phyloP scores from a whole-genome alignment of 2,113 vertebrate species.

The Catagonus wagneri region DNA sequence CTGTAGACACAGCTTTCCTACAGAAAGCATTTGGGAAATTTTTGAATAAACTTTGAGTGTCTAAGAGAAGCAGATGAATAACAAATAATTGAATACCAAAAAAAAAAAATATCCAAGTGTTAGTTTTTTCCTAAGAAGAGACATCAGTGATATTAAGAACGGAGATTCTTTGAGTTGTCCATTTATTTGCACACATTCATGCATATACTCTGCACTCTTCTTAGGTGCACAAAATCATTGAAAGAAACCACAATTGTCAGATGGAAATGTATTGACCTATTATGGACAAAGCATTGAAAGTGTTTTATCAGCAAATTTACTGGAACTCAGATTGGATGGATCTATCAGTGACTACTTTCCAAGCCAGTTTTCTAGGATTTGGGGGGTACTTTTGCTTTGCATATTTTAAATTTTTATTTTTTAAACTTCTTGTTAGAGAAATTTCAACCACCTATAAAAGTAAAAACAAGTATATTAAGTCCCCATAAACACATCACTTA shows the following conservation, averaged over 20 bases:
- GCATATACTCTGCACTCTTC: background rate
- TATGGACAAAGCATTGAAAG: background rate
- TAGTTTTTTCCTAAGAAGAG: background rate
- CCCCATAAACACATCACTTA: background rate
- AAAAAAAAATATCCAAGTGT: background rate
- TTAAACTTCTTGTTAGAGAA: background rate
- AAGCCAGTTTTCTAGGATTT: background rate
- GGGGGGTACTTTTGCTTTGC: background rate
- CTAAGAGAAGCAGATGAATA: constrained; percentile 39
- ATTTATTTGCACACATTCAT: background rate
- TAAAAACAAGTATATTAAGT: background rate
- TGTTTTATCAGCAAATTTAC: background rate
- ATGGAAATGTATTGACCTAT: background rate
- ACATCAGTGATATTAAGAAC: background rate
- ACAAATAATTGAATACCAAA: background rate
- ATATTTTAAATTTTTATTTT: constrained; percentile 13
- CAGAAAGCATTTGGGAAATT: constrained; percentile 44
- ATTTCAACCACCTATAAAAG: background rate
- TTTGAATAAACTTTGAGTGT: constrained; percentile 45
- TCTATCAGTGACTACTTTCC: background rate
- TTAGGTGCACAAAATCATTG: background rate
- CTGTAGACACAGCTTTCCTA: constrained; percentile 55
- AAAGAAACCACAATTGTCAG: background rate
- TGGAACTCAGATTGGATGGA: background rate
- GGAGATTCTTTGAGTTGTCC: background rate